These are phyloP conservation scores for Eugnorisma glareosa DNA, from an alignment of 2,888 invertebrate genomes.

Conservation along the genomic window DNA sequence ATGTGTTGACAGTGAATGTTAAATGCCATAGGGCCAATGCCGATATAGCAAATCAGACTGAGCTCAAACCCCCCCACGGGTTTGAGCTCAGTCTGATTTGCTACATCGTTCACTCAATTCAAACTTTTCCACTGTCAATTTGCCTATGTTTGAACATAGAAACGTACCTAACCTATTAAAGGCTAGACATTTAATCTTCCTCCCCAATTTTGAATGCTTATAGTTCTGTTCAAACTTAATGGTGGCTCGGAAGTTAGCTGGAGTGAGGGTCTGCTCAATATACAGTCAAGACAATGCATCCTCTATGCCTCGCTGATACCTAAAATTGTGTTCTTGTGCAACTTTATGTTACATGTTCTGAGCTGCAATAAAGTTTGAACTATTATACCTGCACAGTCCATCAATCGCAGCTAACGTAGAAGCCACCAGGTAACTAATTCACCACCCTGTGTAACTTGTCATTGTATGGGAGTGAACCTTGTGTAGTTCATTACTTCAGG, in stretches of 20 bases:
- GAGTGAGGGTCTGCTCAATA: neutral
- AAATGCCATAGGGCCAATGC: too few species aligned
- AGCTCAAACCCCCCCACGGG: too few species aligned
- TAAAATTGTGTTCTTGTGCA: neutral
- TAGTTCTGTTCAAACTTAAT: too few species aligned
- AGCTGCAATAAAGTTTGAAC: neutral
- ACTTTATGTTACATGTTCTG: neutral
- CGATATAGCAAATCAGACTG: too few species aligned
- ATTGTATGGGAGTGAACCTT: neutral
- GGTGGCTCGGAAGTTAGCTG: neutral
- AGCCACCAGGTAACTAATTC: neutral
- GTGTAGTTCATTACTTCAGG: conserved; percentile 33
- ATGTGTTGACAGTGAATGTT: neutral
- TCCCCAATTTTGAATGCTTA: too few species aligned
- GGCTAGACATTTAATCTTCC: too few species aligned
- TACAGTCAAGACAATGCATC: neutral
- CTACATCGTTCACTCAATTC: neutral
- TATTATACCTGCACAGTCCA: neutral
- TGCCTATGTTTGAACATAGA: neutral
- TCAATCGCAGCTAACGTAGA: neutral
- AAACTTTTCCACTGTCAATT: neutral
- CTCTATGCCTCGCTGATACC: neutral
- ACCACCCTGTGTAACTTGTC: neutral
- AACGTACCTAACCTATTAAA: too few species aligned
- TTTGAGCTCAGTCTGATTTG: too few species aligned